Evolutionary conservation across 2,888 invertebrate species (phyloP), one percentile per base, ranked within the genome.

Genomic region (Nymphalis polychloros): DNA sequence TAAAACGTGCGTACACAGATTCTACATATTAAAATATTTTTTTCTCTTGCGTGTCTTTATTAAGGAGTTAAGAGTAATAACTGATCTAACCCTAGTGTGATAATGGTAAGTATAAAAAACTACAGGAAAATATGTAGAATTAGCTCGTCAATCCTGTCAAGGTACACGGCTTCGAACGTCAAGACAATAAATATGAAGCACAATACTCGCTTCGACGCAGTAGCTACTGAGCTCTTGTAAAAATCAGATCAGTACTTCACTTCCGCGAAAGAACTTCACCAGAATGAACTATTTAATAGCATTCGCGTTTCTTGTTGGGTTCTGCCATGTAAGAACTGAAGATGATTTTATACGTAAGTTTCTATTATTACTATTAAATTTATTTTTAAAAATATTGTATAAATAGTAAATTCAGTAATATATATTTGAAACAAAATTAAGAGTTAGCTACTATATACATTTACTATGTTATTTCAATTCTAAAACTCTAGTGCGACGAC

Each of bases 321-420:
- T 70, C 31, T 81, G 48, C 72, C 82, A 77, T 57, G 72, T 74
- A 7, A 78, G 81, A 49, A 81, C 84, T 64, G 80, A 84, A 71
- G 78, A 82, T 65, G 79, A 68, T 47, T 77, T 73, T 75, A 72
- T 90, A 66, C 88, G 90, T 90, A 81, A 89, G 90, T 88, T 60
- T 64, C 67, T 50, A 20, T 50, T 50, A 10, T 4, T 61, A 48
- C 7, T 27, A 10, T n/a, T 8, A n/a, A 41, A 31, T 31, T 31
- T 31, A 31, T 31, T 31, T 31, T 31, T 31, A 6, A 0, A 6
- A 31, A 31, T 27, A 27, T 31, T 31, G 5, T 31, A 35, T 8
- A 35, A 35, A 35, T 35, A 35, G 8, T 8, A 35, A 35, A 35
- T 8, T 35, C 35, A 35, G 35, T 35, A 5, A 8, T 35, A 35